Conservation (phyloP, 2,113 vertebrate genomes). For the Xiphias gladius region DNA sequence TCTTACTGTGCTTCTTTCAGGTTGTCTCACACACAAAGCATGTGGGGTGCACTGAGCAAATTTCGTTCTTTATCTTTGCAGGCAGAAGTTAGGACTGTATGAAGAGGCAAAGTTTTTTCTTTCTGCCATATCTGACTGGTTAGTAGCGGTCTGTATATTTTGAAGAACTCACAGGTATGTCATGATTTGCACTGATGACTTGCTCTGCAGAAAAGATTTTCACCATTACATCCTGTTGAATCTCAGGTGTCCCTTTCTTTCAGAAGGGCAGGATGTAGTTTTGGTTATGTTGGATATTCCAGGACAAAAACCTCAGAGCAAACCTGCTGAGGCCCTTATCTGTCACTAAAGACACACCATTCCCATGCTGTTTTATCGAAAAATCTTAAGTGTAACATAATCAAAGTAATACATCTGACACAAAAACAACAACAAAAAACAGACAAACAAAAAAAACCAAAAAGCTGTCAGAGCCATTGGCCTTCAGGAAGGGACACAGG, state of each 20-base stretch:
- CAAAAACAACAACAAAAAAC: too few relatives aligned
- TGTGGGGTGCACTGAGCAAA: constrained; percentile 3
- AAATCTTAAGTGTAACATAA: background rate
- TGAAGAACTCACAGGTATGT: background rate
- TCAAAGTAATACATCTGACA: background rate
- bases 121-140: background rate
- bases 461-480: background rate
- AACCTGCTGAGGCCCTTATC: background rate
- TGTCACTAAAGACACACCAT: background rate
- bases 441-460: too few relatives aligned
- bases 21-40: constrained; percentile 39
- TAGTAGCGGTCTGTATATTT: background rate
- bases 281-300: constrained; percentile 9
- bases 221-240: constrained; percentile 1
- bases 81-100: constrained; percentile 1
- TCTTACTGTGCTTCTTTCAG: constrained; percentile 43
- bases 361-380: background rate
- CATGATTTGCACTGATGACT: constrained; percentile 12
- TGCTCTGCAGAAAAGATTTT: background rate
- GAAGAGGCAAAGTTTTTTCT: background rate
- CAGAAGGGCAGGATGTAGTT: constrained; percentile 3
- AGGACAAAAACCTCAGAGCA: background rate
- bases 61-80: constrained; percentile 30
- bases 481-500: background rate
- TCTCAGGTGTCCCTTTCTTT: constrained; percentile 3